phyloP scores from a whole-genome alignment of 2,888 invertebrate genomes.

The Agonopterix arenella region DNA sequence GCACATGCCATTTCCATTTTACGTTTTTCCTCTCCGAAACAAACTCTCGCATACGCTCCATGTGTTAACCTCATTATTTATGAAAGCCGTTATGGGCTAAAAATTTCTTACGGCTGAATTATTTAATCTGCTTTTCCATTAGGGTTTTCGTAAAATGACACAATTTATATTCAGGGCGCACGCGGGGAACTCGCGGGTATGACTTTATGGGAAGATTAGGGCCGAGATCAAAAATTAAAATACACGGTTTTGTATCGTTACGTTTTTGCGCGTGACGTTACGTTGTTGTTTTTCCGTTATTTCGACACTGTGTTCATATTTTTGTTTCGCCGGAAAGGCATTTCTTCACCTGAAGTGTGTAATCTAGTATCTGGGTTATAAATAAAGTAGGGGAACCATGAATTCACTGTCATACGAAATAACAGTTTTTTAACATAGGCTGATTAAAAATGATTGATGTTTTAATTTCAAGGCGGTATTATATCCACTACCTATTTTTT shows the following conservation, averaged over 20 bases:
- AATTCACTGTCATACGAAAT: no score
- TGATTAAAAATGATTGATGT: no score
- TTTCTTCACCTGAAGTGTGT: no score
- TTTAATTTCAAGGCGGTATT: no score
- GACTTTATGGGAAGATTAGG: constrained; percentile 63
- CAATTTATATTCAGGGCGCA: constrained; percentile 67
- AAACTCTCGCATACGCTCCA: constrained; percentile 29
- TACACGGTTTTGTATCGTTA: constrained; percentile 12
- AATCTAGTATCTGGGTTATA: no score
- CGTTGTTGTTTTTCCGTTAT: no score
- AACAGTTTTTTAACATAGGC: no score
- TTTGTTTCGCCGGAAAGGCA: no score
- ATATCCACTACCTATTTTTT: no score
- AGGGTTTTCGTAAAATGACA: constrained; percentile 67
- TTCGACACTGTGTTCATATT: no score
- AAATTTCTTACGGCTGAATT: constrained; percentile 71
- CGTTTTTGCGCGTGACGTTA: neutral
- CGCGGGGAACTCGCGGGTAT: constrained; percentile 45
- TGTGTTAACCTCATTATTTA: constrained; percentile 68
- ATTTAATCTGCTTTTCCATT: constrained; percentile 75
- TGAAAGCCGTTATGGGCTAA: constrained; percentile 66
- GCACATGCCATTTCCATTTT: neutral
- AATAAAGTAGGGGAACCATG: no score
- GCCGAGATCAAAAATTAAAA: constrained; percentile 59
- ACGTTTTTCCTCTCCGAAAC: no score